These are phyloP conservation scores for Coelinius sp. DNA, from an alignment of 2,888 invertebrate species.

Conservation along the genomic window DNA sequence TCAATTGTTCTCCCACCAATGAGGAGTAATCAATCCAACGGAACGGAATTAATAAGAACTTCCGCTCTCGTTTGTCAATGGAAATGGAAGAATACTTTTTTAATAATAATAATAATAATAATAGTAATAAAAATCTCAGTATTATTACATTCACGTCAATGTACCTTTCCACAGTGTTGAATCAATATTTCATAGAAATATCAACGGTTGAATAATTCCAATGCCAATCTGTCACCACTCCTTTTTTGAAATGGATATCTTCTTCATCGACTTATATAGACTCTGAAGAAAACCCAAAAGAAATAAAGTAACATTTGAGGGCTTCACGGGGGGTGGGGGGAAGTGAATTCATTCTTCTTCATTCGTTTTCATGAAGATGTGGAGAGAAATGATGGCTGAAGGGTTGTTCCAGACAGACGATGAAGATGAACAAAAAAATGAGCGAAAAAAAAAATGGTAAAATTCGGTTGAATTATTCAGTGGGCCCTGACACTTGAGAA, in stretches of 20 bases:
- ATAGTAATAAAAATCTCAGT: neutral
- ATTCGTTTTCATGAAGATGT: constrained; percentile 6
- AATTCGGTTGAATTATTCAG: constrained; percentile 46
- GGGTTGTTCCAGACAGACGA: constrained; percentile 8
- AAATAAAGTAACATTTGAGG: constrained; percentile 1
- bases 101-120: neutral
- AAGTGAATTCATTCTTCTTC: constrained; percentile 45
- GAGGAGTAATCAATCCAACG: neutral
- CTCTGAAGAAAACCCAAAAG: neutral
- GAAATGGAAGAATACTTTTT: neutral
- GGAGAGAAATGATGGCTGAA: constrained; percentile 1
- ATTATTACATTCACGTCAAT: constrained; percentile 7
- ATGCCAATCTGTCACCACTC: constrained; percentile 40
- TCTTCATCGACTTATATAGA: neutral
- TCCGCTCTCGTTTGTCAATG: neutral
- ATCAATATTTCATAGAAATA: constrained; percentile 33
- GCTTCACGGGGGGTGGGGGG: too few species aligned
- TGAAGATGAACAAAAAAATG: too few species aligned
- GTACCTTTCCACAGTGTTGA: constrained; percentile 16
- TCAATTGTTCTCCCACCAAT: neutral
- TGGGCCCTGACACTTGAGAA: constrained; percentile 11
- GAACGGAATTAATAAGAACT: neutral
- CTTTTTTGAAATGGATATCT: constrained; percentile 19
- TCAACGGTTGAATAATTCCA: constrained; percentile 37
- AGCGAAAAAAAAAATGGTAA: constrained; percentile 21